Evolutionary conservation across 2,888 invertebrate species (phyloP), one percentile per base, ranked within the genome.

Genomic region (Hirtodrosophila alboralis): DNA sequence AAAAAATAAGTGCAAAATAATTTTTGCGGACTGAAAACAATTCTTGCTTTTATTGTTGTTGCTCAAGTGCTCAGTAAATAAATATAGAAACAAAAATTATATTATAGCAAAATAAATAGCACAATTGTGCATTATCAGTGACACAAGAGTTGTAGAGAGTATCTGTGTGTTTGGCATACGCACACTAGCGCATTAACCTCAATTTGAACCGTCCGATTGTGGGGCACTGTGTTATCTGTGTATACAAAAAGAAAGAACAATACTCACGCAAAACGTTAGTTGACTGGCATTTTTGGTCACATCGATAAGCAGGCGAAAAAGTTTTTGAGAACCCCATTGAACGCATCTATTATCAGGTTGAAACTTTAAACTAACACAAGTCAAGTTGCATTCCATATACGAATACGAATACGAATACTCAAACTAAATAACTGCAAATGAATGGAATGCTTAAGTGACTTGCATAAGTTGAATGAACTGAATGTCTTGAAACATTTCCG

Each of bases 91-190:
- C 41, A 41, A 47, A 58, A 63, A 43, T 60, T 60, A 40, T 63
- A 40, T 63, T 65, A 64, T 66, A 59, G 71, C 67, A 78, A 84
- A 80, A 80, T 75, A 84, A 83, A 83, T 85, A 76, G 85, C 79
- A 79, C 81, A 81, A 81, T 83, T 85, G 85, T 81, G 81, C 81
- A 81, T 81, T 81, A 81, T 81, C 81, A 81, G 85, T 67, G 37
- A 26, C 31, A 60, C 33, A 56, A 27, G 34, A 36, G 30, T 10
- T 18, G 41, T 45, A 27, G 27, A 16, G 34, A 27, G 27, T 33
- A 21, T 38, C 43, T 51, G 54, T 60, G 54, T 54, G 40, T 60
- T 37, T 56, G 28, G 33, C 30, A 37, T 40, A 72, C 85, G 38
- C 80, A 81, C 33, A 81, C 81, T 54, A 33, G 45, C 62, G 49